Base-by-base conservation (phyloP, 2,797 vertebrate species). In the Ceryle rudis region DNA sequence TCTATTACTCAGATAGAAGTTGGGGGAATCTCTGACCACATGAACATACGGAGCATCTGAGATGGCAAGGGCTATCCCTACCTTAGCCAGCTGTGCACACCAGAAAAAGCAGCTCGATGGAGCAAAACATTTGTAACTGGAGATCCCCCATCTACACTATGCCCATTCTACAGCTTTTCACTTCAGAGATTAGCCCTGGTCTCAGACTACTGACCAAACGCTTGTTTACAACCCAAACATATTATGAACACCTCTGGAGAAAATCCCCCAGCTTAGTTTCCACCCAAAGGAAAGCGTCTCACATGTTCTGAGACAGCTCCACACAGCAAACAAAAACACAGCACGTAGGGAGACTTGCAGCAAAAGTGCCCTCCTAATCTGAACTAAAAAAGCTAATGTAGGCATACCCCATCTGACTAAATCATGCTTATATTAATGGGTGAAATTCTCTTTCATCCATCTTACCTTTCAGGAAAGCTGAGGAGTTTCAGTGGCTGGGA, bases 261-360 rank as follows among this genome's bases (percentile, higher is more conserved):
- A 81, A 96, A 83, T n/a, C 9, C 51, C 28, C 41, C 8, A 60
- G 8, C 4, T 77, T 73, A 39, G 8, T 58, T 86, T 86, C 39
- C 28, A 81, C 33, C n/a, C 11, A 33, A 22, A 83, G 31, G 14
- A 60, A 79, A 77, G 21, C 8, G 52, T 25, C 13, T 86, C 13
- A 7, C 1, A 0, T 37, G 5, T 73, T 74, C 19, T 55, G n/a
- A 64, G 31, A 18, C 13, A 70, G 55, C 9, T 44, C 31, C 6
- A 16, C 23, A 10, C 18, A 35, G 28, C 35, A 88, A 82, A 77
- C 13, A 39, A 73, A 90, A 73, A 22, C 28, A 46, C 8, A 15
- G 13, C 0, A 0, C 11, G 7, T 15, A 54, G 23, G 13, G 6
- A 81, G 10, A 51, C 35, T 54, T 57, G 23, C 16, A 37, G 5